Conservation (phyloP, 2,888 invertebrate genomes). For the Acanthoscelides obtectus region DNA sequence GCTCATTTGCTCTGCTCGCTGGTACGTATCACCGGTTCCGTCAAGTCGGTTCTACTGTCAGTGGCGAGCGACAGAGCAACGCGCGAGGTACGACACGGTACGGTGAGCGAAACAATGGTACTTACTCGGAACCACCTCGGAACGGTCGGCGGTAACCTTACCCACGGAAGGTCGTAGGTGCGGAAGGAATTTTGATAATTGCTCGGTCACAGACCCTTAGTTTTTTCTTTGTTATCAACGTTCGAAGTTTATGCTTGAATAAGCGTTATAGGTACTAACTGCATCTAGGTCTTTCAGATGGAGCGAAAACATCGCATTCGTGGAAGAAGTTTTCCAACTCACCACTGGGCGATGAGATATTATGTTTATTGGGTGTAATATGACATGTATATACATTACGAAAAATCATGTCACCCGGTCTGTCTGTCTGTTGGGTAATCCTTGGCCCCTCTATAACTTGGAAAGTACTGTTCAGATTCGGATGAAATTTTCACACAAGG, state of each 20-base stretch:
- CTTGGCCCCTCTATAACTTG: too few species aligned
- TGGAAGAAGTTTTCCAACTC: too few species aligned
- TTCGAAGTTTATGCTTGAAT: not conserved
- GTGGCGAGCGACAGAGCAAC: not conserved
- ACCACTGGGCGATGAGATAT: too few species aligned
- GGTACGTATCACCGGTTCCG: not conserved
- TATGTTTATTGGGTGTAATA: too few species aligned
- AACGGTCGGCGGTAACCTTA: not conserved
- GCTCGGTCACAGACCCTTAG: not conserved
- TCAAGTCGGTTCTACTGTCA: not conserved
- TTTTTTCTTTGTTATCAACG: not conserved
- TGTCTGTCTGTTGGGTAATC: too few species aligned
- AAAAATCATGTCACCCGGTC: too few species aligned
- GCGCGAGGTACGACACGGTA: not conserved
- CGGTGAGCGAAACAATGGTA: not conserved
- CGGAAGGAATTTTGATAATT: not conserved
- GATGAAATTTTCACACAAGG: too few species aligned
- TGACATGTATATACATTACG: too few species aligned
- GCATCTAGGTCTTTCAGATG: not conserved
- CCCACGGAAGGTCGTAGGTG: not conserved
- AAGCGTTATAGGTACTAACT: not conserved
- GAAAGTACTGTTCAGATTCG: too few species aligned
- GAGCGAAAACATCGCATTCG: too few species aligned
- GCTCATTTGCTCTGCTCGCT: not conserved
- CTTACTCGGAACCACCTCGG: not conserved